Conservation (phyloP, 92 coral and sea anemone genomes). For the Porites cylindrica region DNA sequence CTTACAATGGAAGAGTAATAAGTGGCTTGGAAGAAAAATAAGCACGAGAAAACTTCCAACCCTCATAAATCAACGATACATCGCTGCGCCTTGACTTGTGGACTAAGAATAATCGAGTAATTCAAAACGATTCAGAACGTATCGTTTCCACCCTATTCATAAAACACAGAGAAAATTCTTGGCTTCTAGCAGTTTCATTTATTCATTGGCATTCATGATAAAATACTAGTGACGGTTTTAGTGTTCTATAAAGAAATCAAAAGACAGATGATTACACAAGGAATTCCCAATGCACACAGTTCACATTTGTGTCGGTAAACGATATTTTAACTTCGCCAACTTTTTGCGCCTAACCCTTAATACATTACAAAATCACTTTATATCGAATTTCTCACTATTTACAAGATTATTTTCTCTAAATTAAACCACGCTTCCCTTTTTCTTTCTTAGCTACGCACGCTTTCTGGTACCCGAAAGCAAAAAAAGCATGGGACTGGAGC, state of each 20-base stretch:
- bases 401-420: conserved; percentile 10
- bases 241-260: conserved; percentile 5
- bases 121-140: not conserved
- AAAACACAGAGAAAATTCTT: not conserved
- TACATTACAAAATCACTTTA: conserved; percentile 24
- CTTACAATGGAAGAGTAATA: conserved; percentile 7
- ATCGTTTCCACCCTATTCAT: not conserved
- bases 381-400: conserved; percentile 7
- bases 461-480: conserved; percentile 1
- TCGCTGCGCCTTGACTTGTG: conserved; percentile 4
- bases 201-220: not conserved
- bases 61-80: conserved; percentile 33
- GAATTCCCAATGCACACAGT: conserved; percentile 10
- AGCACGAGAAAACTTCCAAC: conserved; percentile 25
- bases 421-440: not conserved
- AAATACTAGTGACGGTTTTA: conserved; percentile 39
- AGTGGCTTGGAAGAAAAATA: conserved; percentile 18
- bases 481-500: too few species aligned
- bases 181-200: not conserved
- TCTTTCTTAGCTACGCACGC: not conserved
- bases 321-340: not conserved
- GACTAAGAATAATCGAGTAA: conserved; percentile 1
- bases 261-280: conserved; percentile 46
- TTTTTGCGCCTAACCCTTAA: not conserved
- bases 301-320: conserved; percentile 10